These are phyloP conservation scores for Lithophane ornitopus DNA, from an alignment of 2,888 invertebrate genomes.

Conservation along the genomic window DNA sequence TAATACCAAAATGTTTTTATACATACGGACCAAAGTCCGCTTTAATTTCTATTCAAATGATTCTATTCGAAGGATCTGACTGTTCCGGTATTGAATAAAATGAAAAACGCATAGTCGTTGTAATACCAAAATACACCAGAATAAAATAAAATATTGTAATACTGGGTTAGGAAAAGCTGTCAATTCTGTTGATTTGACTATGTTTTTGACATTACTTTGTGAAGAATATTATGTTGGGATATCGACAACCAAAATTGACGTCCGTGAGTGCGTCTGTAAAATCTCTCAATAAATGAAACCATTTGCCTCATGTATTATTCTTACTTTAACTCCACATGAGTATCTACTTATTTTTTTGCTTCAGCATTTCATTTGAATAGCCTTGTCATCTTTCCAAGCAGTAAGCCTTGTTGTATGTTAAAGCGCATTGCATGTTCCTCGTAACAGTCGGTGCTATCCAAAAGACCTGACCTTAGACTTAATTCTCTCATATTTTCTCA, in stretches of 20 bases:
- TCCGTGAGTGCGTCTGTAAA: not conserved
- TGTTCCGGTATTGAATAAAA: constrained; percentile 11
- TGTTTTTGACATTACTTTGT: not conserved
- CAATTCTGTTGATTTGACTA: no score
- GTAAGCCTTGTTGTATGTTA: constrained; percentile 38
- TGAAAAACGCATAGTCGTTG: not conserved
- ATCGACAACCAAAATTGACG: not conserved
- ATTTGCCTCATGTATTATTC: not conserved
- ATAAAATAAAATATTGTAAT: no score
- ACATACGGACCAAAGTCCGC: constrained; percentile 7
- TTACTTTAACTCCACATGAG: not conserved
- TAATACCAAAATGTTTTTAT: constrained; percentile 43
- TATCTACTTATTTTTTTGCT: constrained; percentile 12
- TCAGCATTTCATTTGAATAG: constrained; percentile 27
- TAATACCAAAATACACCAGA: not conserved
- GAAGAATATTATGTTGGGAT: not conserved
- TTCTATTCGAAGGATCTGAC: constrained; percentile 16
- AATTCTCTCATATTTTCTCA: constrained; percentile 55
- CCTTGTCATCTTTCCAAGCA: constrained; percentile 44
- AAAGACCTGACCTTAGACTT: constrained; percentile 42
- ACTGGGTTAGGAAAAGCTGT: no score
- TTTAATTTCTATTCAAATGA: constrained; percentile 55
- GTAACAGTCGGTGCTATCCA: constrained; percentile 20
- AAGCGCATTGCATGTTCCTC: constrained; percentile 39
- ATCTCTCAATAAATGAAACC: not conserved